A percentile compares a stretch with the other conserved stretches of the same genome.
These are phyloP conservation scores for Cheilosia variabilis DNA, from an alignment of 2,888 invertebrate species.

Conservation along the genomic window DNA sequence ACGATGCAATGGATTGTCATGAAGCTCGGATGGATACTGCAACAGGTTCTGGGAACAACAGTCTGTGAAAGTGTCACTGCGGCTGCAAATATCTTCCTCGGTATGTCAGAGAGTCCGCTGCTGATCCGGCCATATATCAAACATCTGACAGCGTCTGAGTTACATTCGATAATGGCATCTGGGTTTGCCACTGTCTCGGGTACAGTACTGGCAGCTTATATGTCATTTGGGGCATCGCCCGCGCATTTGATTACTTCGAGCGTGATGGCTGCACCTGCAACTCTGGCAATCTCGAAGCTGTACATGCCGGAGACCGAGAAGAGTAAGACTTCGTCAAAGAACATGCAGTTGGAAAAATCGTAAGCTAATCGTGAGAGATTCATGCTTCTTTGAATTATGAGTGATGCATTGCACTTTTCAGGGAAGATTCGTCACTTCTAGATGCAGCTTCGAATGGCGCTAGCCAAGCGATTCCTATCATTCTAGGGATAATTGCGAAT, in stretches of 20 bases:
- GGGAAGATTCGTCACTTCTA: conserved; percentile 91
- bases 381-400: no score
- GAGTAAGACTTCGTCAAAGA: conserved; percentile 90
- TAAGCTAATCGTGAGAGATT: conserved; percentile 82
- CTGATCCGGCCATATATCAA: conserved; percentile 94
- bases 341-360: conserved; percentile 89
- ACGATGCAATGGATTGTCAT: conserved; percentile 93
- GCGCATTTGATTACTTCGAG: conserved; percentile 95
- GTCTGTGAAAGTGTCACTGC: conserved; percentile 97
- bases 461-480: conserved; percentile 90
- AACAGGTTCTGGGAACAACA: conserved; percentile 91
- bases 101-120: conserved; percentile 96
- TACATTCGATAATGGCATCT: conserved; percentile 96
- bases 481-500: conserved; percentile 95
- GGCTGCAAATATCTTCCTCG: conserved; percentile 96
- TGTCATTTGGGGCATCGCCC: conserved; percentile 94
- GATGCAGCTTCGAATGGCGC: conserved; percentile 97
- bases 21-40: conserved; percentile 91
- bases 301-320: conserved; percentile 95
- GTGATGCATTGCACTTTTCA: conserved; percentile 81
- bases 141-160: conserved; percentile 93
- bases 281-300: conserved; percentile 94
- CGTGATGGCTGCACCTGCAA: conserved; percentile 98
- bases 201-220: conserved; percentile 96
- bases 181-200: conserved; percentile 98